phyloP scores from a whole-genome alignment of 2,797 vertebrate species.

The Cetoscarus ocellatus region DNA sequence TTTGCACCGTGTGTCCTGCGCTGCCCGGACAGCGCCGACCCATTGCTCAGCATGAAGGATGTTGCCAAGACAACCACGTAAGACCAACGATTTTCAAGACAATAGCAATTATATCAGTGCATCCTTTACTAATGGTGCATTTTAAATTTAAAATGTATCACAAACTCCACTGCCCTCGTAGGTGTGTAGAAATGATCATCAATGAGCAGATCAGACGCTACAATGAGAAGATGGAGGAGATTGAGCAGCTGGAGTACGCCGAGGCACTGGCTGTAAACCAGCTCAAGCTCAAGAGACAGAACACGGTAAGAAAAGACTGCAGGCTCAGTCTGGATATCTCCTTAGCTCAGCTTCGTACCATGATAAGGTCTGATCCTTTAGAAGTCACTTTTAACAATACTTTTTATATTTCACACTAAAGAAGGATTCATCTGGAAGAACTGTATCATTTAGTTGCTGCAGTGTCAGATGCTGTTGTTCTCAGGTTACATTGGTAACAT shows the following conservation, averaged over 20 bases:
- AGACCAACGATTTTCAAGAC: conserved; percentile 59
- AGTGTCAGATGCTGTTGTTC: conserved; percentile 23
- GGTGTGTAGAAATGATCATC: conserved; percentile 1
- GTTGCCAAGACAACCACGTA: conserved; percentile 97
- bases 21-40: conserved; percentile 93
- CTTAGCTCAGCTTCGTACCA: conserved; percentile 1
- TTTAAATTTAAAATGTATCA: not conserved
- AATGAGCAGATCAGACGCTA: conserved; percentile 86
- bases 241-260: conserved; percentile 93
- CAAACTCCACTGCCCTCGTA: not conserved
- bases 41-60: conserved; percentile 97
- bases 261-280: conserved; percentile 92
- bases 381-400: not conserved
- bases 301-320: conserved; percentile 83
- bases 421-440: not conserved
- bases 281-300: conserved; percentile 92
- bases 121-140: not conserved
- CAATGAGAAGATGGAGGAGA: conserved; percentile 97
- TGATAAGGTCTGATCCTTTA: not conserved
- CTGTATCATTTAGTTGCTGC: not conserved
- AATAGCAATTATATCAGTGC: not conserved
- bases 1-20: conserved; percentile 97
- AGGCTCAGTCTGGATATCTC: not conserved
- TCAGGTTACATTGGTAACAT: conserved; percentile 70
- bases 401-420: not conserved